Base-by-base conservation (phyloP, 2,888 invertebrate genomes). In the Dugesia japonica region DNA sequence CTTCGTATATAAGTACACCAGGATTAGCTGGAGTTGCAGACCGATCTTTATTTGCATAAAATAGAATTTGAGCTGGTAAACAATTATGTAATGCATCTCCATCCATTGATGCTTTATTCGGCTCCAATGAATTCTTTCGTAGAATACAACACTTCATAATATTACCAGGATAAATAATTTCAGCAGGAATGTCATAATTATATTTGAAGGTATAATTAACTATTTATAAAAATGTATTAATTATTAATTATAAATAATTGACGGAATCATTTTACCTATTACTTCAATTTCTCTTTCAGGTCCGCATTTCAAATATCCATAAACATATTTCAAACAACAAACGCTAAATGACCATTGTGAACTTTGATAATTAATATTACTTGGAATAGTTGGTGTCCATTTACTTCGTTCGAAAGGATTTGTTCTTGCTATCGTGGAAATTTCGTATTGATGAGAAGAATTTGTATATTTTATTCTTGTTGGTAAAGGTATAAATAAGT, bases 131-230 rank as follows among this genome's bases (percentile, higher is more conserved):
- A 56, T 56, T 56, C 17, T n/a, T 4, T 9, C 56, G 56, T n/a
- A 56, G n/a, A n/a, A 56, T 56, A 23, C 56, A 56, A 56, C 56
- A 56, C 17, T 56, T 56, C 20, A 56, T 56, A 13, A 56, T 56
- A n/a, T 56, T 20, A 56, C 56, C 56, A n/a, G 56, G 56, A 56
- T 56, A 56, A 56, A 56, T 56, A n/a, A n/a, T 56, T 56, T 56
- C 56, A 4, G 4, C 23, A 56, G 56, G 56, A 56, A 56, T 56
- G 23, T 56, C 56, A n/a, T 56, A 56, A 56, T 56, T 56, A 23
- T 56, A 56, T 56, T 56, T 56, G 17, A 56, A 56, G n/a, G 56
- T 56, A n/a, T 56, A 56, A 56, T 56, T 56, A 4, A 56, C 56
- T 56, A 23, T n/a, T n/a, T n/a, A n/a, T n/a, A n/a, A n/a, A n/a